phyloP scores from a whole-genome alignment of 1,140 invertebrate species.

The Chelonus insularis region DNA sequence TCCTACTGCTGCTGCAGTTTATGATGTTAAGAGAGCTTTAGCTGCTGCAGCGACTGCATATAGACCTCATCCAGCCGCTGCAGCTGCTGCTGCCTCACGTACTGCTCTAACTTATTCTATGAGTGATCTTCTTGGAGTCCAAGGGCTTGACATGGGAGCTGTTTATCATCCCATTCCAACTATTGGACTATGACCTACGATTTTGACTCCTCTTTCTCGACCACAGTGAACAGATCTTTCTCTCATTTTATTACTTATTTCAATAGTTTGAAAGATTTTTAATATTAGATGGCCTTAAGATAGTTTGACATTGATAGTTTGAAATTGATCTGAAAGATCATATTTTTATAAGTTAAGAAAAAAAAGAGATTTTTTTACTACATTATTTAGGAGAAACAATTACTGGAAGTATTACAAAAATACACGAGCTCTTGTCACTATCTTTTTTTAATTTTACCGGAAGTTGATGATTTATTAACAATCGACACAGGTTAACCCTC shows the following conservation, averaged over 20 bases:
- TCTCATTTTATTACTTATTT: conserved; percentile 2
- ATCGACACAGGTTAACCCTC: no score
- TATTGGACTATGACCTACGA: conserved; percentile 72
- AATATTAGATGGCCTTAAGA: not conserved
- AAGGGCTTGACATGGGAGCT: conserved; percentile 66
- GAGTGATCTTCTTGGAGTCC: conserved; percentile 69
- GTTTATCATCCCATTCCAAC: conserved; percentile 66
- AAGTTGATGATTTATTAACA: no score
- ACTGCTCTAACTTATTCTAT: conserved; percentile 68
- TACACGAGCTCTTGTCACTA: no score
- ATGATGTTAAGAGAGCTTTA: conserved; percentile 60
- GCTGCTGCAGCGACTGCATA: conserved; percentile 57
- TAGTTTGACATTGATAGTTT: no score
- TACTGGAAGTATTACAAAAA: no score
- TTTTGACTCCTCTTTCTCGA: conserved; percentile 61
- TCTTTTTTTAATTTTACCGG: no score
- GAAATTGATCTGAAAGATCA: no score
- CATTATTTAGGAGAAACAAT: no score
- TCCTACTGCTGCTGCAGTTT: conserved; percentile 56
- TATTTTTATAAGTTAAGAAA: no score
- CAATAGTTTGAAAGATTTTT: not conserved
- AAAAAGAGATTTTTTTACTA: no score
- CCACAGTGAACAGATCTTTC: conserved; percentile 53
- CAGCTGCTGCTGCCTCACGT: conserved; percentile 49
- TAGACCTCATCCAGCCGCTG: conserved; percentile 60